Evolutionary conservation across 2,113 vertebrate genomes (phyloP), one percentile per base, ranked within the genome.

Genomic region (Otolemur garnettii): DNA sequence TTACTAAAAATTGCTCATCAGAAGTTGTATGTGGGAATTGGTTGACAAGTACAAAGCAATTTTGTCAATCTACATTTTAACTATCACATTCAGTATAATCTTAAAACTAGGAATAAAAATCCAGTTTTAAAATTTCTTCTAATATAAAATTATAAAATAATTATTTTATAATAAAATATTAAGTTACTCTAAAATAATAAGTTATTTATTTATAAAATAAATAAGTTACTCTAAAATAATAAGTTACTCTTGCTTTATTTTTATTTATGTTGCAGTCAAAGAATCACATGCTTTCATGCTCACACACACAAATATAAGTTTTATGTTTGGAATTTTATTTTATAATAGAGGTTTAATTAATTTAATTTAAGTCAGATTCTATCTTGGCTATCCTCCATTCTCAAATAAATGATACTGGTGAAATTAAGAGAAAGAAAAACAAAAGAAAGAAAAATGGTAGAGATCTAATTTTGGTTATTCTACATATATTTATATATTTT

Each of bases 271-370:
- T 50, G 59, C 14, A 33, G 15, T 50, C 24, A 22, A 87, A 4
- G 2, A 84, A 74, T 75, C 38, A 75, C 26, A 53, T 42, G 45
- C 13, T 66, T 22, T 42, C 11, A 1, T 66, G 80, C 9, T 33
- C 42, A 45, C 21, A 69, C 1, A 35, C 5, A 75, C 5, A 59
- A 59, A 45, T 68, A 0, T 57, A 86, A 8, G 10, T 93, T 57
- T 83, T 69, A 75, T 55, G 42, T 50, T 94, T 5, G 85, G 18
- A 96, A 84, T 85, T 89, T 78, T n/a, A 50, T 38, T 74, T 90
- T 62, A 35, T 5, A n/a, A 12, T 85, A 53, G 17, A 8, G 17
- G 0, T 80, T 35, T 69, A 68, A 30, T 77, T 72, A n/a, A 59
- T 77, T 94, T 89, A 92, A 66, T 79, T 45, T 69, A 75, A 81